Evolutionary conservation across 1,140 invertebrate genomes (phyloP), one percentile per base, ranked within the genome.

Genomic region (Cotesia vestalis): DNA sequence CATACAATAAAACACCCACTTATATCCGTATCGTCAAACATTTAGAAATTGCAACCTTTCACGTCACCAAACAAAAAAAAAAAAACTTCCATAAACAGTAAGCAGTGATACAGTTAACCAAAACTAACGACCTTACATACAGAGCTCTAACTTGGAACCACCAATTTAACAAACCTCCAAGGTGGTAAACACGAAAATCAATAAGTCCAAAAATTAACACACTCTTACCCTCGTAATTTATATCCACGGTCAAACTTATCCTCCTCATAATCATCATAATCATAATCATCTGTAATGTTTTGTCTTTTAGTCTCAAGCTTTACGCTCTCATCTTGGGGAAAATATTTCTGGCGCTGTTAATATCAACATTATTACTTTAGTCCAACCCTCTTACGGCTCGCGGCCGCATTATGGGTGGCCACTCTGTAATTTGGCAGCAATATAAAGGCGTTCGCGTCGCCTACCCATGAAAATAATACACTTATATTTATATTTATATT

Each of bases 161-260:
- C 6, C 40, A 46, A 46, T 46, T 46, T 46, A 6, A 8, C 40
- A 46, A 17, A 55, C 17, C 53, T 14, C 53, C 53, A 55, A 55
- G 53, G n/a, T 46, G 40, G 17, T 55, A 55, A 14, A 55, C 53
- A 6, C 53, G 53, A 86, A 84, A 85, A 86, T 85, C 84, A 86
- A 86, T 86, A 86, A 84, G 79, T 81, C 81, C 83, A 83, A 85
- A 85, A 85, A 85, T 84, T 83, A 84, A 78, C 81, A 79, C 81
- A 78, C 40, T 46, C 40, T 46, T 78, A 82, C 79, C 79, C 78
- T 77, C 78, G 80, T 83, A 83, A 84, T 83, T 80, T 80, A 35
- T 59, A 67, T 46, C 40, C 17, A 35, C 35, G 63, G 27, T 61
- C 53, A 46, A 9, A 6, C 40, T 46, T 11, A 11, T 11, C 40